phyloP scores from a whole-genome alignment of 2,113 vertebrate genomes.

The Gila orcuttii region DNA sequence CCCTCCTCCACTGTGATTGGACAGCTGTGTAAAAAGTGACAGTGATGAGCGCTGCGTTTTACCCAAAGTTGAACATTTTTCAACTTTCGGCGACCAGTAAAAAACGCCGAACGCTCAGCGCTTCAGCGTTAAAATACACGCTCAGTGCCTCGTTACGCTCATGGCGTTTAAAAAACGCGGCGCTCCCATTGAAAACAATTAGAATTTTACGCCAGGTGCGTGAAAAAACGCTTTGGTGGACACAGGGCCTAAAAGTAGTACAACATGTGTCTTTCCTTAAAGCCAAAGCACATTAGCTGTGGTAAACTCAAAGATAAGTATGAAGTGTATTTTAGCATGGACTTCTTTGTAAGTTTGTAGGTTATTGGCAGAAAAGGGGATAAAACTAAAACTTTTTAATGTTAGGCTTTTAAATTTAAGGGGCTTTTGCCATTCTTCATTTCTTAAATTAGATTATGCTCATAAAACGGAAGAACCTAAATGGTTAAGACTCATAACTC shows the following conservation, averaged over 20 bases:
- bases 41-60: too few species aligned
- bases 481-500: slow-evolving; percentile 7
- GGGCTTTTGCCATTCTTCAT: slow-evolving; percentile 13
- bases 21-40: too few species aligned
- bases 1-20: too few species aligned
- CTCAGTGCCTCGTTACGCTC: too few species aligned
- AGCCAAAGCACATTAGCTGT: neutral
- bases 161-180: too few species aligned
- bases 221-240: too few species aligned
- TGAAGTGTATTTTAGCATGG: neutral
- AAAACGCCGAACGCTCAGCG: too few species aligned
- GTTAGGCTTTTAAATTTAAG: neutral
- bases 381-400: neutral
- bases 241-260: neutral
- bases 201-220: too few species aligned
- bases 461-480: neutral
- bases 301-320: neutral
- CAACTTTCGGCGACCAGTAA: too few species aligned
- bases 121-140: too few species aligned
- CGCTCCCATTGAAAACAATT: too few species aligned
- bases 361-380: neutral
- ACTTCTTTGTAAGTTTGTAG: neutral
- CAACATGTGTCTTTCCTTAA: neutral
- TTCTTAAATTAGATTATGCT: slow-evolving; percentile 5
- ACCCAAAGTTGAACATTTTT: too few species aligned